Conservation (phyloP, 2,113 vertebrate genomes). For the Ptilorrhoa leucosticta region DNA sequence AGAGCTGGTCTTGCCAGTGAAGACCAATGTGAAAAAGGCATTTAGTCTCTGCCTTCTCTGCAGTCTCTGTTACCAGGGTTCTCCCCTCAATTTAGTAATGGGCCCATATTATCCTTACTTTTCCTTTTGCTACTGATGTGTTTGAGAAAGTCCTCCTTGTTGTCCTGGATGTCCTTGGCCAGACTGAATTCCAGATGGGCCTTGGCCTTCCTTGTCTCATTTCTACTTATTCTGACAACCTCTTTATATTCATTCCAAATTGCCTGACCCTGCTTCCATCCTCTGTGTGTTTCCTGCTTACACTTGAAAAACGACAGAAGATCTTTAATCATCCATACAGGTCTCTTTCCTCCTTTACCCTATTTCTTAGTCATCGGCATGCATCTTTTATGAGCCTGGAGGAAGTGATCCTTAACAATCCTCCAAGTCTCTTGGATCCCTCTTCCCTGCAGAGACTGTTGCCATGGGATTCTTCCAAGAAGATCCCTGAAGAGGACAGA, state of each 20-base stretch:
- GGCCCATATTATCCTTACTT: not conserved
- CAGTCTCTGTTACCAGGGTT: not conserved
- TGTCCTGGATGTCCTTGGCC: not conserved
- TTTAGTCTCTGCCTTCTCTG: not conserved
- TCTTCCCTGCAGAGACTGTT: not conserved
- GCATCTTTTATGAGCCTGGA: not conserved
- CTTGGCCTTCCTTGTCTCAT: not conserved
- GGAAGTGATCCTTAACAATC: not conserved
- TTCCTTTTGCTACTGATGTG: not conserved
- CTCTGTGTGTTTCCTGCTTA: not conserved
- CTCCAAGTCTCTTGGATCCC: not conserved
- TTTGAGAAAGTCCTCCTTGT: not conserved
- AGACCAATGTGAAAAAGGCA: not conserved
- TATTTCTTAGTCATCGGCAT: rapidly evolving
- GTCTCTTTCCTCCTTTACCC: not conserved
- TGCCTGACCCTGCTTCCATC: not conserved
- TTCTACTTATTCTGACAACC: not conserved
- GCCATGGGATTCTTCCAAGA: not conserved
- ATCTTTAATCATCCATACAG: not conserved
- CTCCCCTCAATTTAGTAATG: not conserved
- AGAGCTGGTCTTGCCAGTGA: not conserved
- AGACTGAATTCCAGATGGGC: not conserved
- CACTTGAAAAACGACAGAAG: rapidly evolving
- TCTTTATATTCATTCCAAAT: not conserved
- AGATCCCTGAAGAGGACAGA: not conserved